Conservation (phyloP, 2,797 vertebrate species). For the Onychomys torridus region DNA sequence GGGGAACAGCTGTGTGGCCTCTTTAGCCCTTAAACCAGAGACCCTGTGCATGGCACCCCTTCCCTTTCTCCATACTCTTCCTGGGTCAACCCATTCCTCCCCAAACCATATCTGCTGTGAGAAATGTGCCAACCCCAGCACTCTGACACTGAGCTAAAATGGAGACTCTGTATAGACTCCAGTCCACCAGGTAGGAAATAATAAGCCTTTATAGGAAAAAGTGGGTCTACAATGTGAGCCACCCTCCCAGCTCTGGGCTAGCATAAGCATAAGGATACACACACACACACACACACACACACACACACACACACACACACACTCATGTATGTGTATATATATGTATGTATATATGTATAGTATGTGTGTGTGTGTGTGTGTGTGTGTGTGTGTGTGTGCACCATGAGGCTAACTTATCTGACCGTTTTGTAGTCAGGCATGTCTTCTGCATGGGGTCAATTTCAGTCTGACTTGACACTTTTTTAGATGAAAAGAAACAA, state of each 20-base stretch:
- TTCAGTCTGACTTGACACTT: background rate
- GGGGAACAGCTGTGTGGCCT: background rate
- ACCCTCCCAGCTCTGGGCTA: background rate
- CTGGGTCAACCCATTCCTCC: background rate
- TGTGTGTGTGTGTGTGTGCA: no score
- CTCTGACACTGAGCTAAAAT: no score
- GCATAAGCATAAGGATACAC: background rate
- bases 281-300: no score
- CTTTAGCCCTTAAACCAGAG: background rate
- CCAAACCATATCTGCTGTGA: background rate
- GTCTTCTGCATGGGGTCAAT: background rate
- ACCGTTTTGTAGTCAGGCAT: background rate
- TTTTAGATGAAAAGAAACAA: background rate
- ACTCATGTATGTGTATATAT: no score
- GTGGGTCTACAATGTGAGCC: no score
- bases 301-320: no score
- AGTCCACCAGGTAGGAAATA: background rate
- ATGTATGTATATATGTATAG: no score
- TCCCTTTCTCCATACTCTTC: background rate
- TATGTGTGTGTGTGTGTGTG: no score
- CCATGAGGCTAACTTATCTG: background rate
- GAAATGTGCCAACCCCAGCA: no score
- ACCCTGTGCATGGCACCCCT: fast-evolving
- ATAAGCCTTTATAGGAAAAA: background rate
- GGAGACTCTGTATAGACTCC: no score